Evolutionary conservation across 2,113 vertebrate genomes (phyloP), one percentile per base, ranked within the genome.

Genomic region (Myotis brandtii): DNA sequence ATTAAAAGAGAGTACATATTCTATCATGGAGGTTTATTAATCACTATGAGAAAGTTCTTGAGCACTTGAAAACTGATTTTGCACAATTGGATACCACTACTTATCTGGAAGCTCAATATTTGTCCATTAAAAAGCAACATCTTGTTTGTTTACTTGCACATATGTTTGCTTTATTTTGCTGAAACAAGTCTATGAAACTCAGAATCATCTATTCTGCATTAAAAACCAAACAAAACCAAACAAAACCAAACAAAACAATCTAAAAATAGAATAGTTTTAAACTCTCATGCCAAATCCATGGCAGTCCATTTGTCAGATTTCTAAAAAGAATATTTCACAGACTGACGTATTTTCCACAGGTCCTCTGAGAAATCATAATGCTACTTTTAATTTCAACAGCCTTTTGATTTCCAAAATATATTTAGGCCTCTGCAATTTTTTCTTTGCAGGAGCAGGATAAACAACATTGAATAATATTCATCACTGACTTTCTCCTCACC

Each of bases 381-480:
- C 37, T 94, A 91, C 59, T 92, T 97, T 97, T 96, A 27, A 83
- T 97, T 96, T 97, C 86, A 93, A 81, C 73, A 94, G 50, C 54
- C 56, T 93, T 95, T 92, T 73, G 92, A 95, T 80, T 96, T 95
- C 37, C 25, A 95, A 96, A 95, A 93, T 92, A 75, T 54, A 95
- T 80, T 91, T 93, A 70, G 27, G 54, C 10, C 27, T 92, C 54
- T 86, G 10, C 23, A 70, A 50, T 83, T 83, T 87, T 94, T 64
- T 37, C 56, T 94, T 84, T 48, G 21, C 21, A 73, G 30, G 4
- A 34, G 5, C 12, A 93, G 32, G 10, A 70, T 88, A 80, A 92
- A 69, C 32, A 89, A 84, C 84, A 67, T 81, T 64, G 92, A 93
- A 70, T 32, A 66, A 89, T 92, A 27, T 32, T 40, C 37, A 66